Base-by-base conservation (phyloP, 2,888 invertebrate species). In the Plagodis dolabraria region DNA sequence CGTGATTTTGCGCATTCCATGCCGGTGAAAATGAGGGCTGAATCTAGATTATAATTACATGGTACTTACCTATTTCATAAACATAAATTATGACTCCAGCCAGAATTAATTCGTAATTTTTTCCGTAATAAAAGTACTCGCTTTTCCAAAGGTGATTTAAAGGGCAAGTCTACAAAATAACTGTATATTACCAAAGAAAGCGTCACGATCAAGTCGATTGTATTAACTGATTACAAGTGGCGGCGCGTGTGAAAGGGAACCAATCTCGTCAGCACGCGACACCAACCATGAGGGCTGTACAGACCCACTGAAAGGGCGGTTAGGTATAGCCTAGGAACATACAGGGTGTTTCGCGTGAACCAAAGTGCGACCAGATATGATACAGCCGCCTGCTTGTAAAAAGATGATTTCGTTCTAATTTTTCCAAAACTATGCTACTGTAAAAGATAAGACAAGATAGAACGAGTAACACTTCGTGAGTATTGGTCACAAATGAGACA, bases 141-240 rank as follows among this genome's bases (percentile, higher is more conserved):
- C 40, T 11, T 42, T 12, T 36, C 33, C 36, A 33, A 47, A 43
- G 43, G 47, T 42, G 42, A 22, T n/a, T 22, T 12, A 33, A 45
- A 57, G 38, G 57, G 8, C 34, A 53, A 57, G 59, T 59, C 63
- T 43, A 49, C 34, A 35, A 53, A 65, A 53, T 36, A 53, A 35
- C 46, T n/a, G 33, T 10, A 60, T 36, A 48, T 63, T 58, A 54
- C 63, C 53, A 49, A 54, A 53, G 45, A 55, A 60, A 49, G 52
- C 58, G 54, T 44, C 45, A 49, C 62, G 51, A 64, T 60, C 46
- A 42, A 46, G 55, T 42, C 56, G 70, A 73, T 71, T 57, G 63
- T 68, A 69, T 69, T 70, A 68, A 63, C 66, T 69, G 71, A 73
- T 71, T 69, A 63, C 52, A 56, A 50, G 48, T 48, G 53, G 65